Evolutionary conservation across 2,888 invertebrate genomes (phyloP).

Genomic region (Drosophila parthenogenetica): DNA sequence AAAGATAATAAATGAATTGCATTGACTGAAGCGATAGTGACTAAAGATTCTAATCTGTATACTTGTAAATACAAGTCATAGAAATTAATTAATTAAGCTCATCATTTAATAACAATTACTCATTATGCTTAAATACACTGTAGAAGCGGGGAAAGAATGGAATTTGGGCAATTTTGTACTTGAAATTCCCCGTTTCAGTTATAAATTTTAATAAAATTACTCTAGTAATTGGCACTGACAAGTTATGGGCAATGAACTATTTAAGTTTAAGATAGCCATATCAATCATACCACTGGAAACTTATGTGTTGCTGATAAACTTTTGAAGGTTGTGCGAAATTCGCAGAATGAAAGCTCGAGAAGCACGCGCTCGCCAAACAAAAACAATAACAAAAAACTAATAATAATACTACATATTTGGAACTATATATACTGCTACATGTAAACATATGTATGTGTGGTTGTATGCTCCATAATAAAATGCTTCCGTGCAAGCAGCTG

Average conservation of each 20-base stretch:
- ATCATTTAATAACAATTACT: conserved; percentile 22
- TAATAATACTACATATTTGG: neutral
- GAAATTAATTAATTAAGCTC: conserved; percentile 1
- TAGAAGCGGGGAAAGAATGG: too few species aligned
- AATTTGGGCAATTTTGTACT: neutral
- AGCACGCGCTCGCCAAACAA: conserved; percentile 24
- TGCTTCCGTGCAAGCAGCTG: conserved; percentile 34
- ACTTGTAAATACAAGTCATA: neutral
- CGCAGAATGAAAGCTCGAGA: conserved; percentile 15
- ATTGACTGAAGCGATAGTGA: conserved; percentile 24
- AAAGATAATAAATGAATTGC: conserved; percentile 28
- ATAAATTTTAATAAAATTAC: too few species aligned
- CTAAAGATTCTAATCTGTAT: conserved; percentile 18
- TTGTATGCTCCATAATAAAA: conserved; percentile 23
- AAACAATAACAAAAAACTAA: conserved; percentile 16
- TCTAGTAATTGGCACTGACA: too few species aligned
- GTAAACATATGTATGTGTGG: neutral
- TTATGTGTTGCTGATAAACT: conserved; percentile 31
- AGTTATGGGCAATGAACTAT: neutral
- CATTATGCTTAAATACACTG: neutral
- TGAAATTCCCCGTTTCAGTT: too few species aligned
- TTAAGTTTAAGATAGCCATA: conserved; percentile 25
- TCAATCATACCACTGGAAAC: neutral
- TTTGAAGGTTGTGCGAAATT: conserved; percentile 28
- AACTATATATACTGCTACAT: neutral